Evolutionary conservation across 92 coral and sea anemone species (phyloP).

Genomic region (Actinostola sp.): DNA sequence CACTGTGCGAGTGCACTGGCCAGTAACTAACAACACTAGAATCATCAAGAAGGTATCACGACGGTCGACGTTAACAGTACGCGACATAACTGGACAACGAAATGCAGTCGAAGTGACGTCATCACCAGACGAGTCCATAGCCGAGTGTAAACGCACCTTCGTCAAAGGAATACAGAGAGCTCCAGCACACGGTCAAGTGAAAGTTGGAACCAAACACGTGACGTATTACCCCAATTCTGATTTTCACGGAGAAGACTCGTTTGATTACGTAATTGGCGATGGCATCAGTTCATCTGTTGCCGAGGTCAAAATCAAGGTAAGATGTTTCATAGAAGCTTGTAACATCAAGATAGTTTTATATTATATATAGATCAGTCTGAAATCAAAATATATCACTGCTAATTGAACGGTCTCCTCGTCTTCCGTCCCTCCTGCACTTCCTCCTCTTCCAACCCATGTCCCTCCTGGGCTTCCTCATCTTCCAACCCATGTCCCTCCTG

Average conservation of each 20-base stretch:
- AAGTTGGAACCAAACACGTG: conserved; percentile 90
- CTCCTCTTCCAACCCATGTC: no score
- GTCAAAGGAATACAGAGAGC: conserved; percentile 78
- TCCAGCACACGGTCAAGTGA: conserved; percentile 86
- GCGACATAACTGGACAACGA: conserved; percentile 78
- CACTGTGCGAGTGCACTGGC: conserved; percentile 89
- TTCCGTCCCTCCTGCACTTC: no score
- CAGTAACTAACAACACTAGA: conserved; percentile 94
- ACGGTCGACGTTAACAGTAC: conserved; percentile 75
- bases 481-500: no score
- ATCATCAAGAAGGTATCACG: conserved; percentile 86
- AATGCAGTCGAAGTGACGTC: conserved; percentile 87
- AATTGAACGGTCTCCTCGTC: no score
- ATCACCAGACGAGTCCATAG: conserved; percentile 73
- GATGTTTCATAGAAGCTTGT: no score
- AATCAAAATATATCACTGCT: no score
- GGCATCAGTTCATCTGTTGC: conserved; percentile 83
- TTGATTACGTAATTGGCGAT: conserved; percentile 83
- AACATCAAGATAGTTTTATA: no score
- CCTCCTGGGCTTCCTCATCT: no score
- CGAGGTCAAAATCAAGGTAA: conserved; percentile 91
- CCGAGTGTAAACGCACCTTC: conserved; percentile 75
- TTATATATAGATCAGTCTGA: neutral
- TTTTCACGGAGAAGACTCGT: conserved; percentile 88
- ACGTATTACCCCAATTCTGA: conserved; percentile 85